Evolutionary conservation across 2,113 vertebrate genomes (phyloP).

Genomic region (Percopsis transmontana): DNA sequence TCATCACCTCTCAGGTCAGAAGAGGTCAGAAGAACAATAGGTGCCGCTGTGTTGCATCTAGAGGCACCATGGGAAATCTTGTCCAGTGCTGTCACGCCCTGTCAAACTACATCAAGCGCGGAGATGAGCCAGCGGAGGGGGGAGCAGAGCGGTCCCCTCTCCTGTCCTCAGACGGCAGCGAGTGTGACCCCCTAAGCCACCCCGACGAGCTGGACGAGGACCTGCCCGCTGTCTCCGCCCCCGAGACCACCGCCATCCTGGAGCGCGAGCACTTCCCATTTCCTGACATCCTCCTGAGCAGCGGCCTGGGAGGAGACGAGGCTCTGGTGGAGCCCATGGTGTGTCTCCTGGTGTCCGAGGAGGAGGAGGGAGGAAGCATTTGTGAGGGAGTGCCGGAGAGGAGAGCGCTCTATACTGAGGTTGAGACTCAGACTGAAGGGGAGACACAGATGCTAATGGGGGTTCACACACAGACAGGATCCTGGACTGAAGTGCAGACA

Average conservation of each 20-base stretch:
- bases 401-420: conserved; percentile 36
- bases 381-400: background rate
- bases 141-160: conserved; percentile 65
- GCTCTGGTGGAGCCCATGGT: conserved; percentile 69
- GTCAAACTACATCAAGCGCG: conserved; percentile 45
- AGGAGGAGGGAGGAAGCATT: conserved; percentile 41
- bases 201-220: conserved; percentile 47
- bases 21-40: conserved; percentile 15
- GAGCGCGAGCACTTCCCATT: conserved; percentile 72
- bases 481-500: conserved; percentile 43
- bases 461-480: conserved; percentile 53
- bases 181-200: conserved; percentile 40
- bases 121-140: conserved; percentile 12
- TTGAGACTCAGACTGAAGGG: conserved; percentile 60
- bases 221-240: conserved; percentile 26
- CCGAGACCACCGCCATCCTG: conserved; percentile 39
- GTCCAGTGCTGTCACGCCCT: conserved; percentile 71
- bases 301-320: conserved; percentile 56
- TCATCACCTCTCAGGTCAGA: conserved; percentile 9
- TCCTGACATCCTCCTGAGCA: conserved; percentile 78
- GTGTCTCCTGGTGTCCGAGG: conserved; percentile 71
- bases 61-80: conserved; percentile 73
- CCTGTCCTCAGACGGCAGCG: conserved; percentile 61
- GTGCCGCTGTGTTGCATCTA: conserved; percentile 5
- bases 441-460: conserved; percentile 41